A percentile compares a stretch with the other conserved stretches of the same genome.
Evolutionary conservation across 2,797 vertebrate genomes (phyloP).

Genomic region (Salarias fasciatus): DNA sequence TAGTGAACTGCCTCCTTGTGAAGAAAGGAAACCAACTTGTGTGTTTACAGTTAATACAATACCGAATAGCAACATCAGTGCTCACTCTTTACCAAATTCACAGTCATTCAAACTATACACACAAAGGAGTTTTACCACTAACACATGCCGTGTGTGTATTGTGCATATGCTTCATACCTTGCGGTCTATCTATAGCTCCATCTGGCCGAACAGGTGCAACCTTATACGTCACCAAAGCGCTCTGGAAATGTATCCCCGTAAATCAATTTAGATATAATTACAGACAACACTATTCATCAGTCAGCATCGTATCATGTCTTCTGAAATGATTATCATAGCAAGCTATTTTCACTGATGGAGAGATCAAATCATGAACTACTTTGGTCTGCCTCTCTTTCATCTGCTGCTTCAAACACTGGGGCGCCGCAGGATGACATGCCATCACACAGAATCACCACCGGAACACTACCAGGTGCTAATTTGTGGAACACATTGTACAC

Average conservation of each 20-base stretch:
- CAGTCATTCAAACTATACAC: neutral
- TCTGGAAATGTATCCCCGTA: slow-evolving; percentile 74
- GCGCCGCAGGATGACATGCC: neutral
- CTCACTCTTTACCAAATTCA: too few relatives aligned
- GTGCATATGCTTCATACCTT: slow-evolving; percentile 63
- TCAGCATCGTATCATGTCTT: slow-evolving; percentile 65
- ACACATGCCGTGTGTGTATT: slow-evolving; percentile 39
- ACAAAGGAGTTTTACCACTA: slow-evolving; percentile 54
- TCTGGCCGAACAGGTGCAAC: slow-evolving; percentile 74
- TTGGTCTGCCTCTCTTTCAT: slow-evolving; percentile 46
- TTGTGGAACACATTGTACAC: neutral
- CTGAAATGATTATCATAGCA: slow-evolving; percentile 74
- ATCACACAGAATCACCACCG: slow-evolving; percentile 20
- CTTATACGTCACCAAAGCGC: slow-evolving; percentile 48
- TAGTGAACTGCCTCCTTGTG: neutral
- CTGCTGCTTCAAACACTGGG: slow-evolving; percentile 13
- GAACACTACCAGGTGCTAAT: slow-evolving; percentile 24
- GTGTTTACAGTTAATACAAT: too few relatives aligned
- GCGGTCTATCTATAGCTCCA: slow-evolving; percentile 70
- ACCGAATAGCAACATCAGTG: too few relatives aligned
- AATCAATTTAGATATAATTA: slow-evolving; percentile 81
- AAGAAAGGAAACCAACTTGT: neutral
- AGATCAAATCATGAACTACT: slow-evolving; percentile 44
- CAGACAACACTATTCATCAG: slow-evolving; percentile 71
- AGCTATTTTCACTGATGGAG: slow-evolving; percentile 69